Evolutionary conservation across 2,888 invertebrate species (phyloP), one percentile per base, ranked within the genome.

Genomic region (Mesorhabditis belari): DNA sequence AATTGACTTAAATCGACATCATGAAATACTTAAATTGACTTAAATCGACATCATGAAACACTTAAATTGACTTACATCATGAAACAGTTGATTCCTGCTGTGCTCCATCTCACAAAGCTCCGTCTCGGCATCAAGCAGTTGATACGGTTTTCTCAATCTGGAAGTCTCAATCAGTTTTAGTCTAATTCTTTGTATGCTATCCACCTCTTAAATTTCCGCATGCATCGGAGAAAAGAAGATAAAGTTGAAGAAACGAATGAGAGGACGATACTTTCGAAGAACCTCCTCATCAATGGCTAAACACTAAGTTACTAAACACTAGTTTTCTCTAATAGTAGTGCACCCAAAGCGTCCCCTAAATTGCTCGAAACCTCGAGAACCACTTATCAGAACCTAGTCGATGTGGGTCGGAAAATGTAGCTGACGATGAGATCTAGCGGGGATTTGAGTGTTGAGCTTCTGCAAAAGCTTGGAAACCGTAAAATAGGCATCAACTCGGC

Each of bases 101-200:
- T 76, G 67, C 28, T 76, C 73, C 49, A 71, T 63, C 35, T 76
- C 76, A 17, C 67, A 65, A 12, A 76, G 66, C 59, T 76, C 76
- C 12, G 67, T 68, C 51, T 75, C 75, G 50, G 74, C 75, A 49
- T 71, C 70, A 6, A 70, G 51, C 6, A 76, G 56, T 52, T 75
- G 73, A 27, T 75, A 74, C 27, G 76, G 72, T 52, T 74, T 74
- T 23, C 76, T 55, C 50, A 70, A 67, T 49, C 62, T 72, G 49
- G 57, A 74, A 68, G 9, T 49, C 44, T n/a, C n/a, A n/a, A n/a
- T n/a, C n/a, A n/a, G n/a, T n/a, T n/a, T n/a, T n/a, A n/a, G n/a
- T n/a, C n/a, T n/a, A n/a, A 56, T 49, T 56, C 24, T n/a, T 17
- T 26, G 4, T 27, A 51, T 21, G 0, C 19, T 29, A 52, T 25